A percentile compares a stretch with the other conserved stretches of the same genome.
Evolutionary conservation across 2,113 vertebrate species (phyloP).

Genomic region (Sylvilagus bachmani): DNA sequence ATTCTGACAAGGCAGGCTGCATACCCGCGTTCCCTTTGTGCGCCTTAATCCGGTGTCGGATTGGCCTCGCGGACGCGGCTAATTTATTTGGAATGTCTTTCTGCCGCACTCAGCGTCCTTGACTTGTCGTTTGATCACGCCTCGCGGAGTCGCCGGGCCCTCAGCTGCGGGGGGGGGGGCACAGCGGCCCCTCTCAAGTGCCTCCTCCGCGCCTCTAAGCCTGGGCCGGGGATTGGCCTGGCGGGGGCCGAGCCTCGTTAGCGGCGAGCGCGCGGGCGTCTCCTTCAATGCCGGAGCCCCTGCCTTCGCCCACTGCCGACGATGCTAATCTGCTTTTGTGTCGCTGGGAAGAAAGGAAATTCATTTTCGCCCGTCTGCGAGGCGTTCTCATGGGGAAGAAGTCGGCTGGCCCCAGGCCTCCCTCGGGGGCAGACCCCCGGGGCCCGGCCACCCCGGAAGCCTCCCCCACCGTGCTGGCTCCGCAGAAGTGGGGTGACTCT

Average conservation of each 20-base stretch:
- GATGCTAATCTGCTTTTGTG: conserved; percentile 66
- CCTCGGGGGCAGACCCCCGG: too few relatives aligned
- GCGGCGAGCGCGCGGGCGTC: neutral
- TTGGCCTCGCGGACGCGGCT: conserved; percentile 89
- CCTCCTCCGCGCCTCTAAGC: conserved; percentile 67
- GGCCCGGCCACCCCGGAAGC: fast-evolving
- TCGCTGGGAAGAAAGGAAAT: conserved; percentile 65
- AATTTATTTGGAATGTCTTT: conserved; percentile 90
- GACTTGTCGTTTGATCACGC: conserved; percentile 87
- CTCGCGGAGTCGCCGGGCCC: conserved; percentile 87
- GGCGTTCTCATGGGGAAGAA: neutral
- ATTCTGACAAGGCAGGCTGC: conserved; percentile 89
- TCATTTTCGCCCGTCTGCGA: conserved; percentile 36
- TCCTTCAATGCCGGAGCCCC: neutral
- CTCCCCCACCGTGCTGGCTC: fast-evolving
- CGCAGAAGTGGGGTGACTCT: neutral
- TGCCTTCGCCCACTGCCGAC: neutral
- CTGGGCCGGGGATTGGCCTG: neutral
- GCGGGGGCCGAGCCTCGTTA: too few relatives aligned
- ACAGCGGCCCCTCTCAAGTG: conserved; percentile 78
- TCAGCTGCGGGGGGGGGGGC: conserved; percentile 78
- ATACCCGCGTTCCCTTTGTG: conserved; percentile 88
- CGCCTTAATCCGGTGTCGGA: conserved; percentile 87
- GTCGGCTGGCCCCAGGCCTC: too few relatives aligned
- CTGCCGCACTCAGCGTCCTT: conserved; percentile 87